Evolutionary conservation across 2,888 invertebrate genomes (phyloP), one percentile per base, ranked within the genome.

Genomic region (Drosophila seclusa): DNA sequence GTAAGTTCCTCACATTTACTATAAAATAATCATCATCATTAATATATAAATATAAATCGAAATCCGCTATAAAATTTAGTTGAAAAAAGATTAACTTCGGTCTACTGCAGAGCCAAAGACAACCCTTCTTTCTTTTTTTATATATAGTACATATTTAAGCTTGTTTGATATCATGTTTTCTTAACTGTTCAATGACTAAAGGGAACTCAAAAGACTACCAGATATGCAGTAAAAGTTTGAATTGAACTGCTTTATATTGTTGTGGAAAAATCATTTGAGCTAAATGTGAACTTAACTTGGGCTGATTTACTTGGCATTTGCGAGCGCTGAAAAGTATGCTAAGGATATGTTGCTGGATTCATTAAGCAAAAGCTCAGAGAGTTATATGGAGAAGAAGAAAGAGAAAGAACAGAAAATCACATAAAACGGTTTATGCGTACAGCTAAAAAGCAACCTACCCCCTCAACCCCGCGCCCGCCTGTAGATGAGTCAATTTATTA

Each of bases 381-480:
- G 57, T 52, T 69, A 52, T 57, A 54, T 61, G 54, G 11, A n/a
- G 36, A 18, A 27, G 10, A 36, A 13, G 13, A 32, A 11, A 18
- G 24, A 31, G 36, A 34, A 36, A 50, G 49, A 65, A 42, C 42
- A 52, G 10, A 67, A 29, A 62, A 54, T 13, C 16, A 65, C 83
- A 86, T 86, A 72, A 83, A 83, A 79, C 71, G 73, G 74, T 81
- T 83, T 83, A 83, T 83, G 83, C 67, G 62, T 65, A 50, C 75
- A 68, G 48, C 61, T 62, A 45, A 42, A 24, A 40, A 42, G 24
- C 40, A 16, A 38, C 21, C 29, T 31, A 6, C 11, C 45, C 57
- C 18, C 18, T 13, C 16, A 32, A 32, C 10, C 32, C 42, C 42
- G 5, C 5, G 42, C 16, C 24, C 16, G 8, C 24, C 45, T 24